A percentile compares a stretch with the other conserved stretches of the same genome.
phyloP scores from a whole-genome alignment of 2,113 vertebrate species.

The Sebastes fasciatus region DNA sequence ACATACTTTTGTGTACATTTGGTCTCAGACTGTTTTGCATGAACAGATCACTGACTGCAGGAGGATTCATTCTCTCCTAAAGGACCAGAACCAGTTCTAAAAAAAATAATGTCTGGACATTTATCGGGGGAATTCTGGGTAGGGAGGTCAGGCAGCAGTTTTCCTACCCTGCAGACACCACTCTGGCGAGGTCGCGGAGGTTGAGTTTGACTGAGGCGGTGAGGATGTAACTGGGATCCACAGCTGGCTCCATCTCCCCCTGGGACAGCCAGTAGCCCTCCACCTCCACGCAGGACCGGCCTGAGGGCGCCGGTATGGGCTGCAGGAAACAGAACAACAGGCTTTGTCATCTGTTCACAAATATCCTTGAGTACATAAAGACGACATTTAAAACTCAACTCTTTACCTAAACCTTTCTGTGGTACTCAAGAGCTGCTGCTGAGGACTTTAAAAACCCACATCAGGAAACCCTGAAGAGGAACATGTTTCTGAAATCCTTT shows the following conservation, averaged over 20 bases:
- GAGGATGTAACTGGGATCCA: conserved; percentile 93
- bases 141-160: not conserved
- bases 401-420: not conserved
- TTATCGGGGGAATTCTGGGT: conserved; percentile 12
- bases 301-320: conserved; percentile 91
- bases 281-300: conserved; percentile 84
- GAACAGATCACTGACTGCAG: conserved; percentile 13
- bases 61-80: conserved; percentile 6
- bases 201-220: conserved; percentile 96
- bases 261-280: conserved; percentile 96
- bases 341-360: not conserved
- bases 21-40: not conserved
- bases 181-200: conserved; percentile 92
- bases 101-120: conserved; percentile 29
- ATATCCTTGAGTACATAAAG: not conserved
- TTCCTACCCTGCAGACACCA: conserved; percentile 94
- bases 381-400: not conserved
- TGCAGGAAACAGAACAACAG: conserved; percentile 61
- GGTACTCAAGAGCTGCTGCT: not conserved
- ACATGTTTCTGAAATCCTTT: too few species aligned
- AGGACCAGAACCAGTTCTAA: conserved; percentile 7
- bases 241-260: conserved; percentile 89
- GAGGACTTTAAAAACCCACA: not conserved
- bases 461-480: too few species aligned
- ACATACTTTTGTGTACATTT: not conserved